A percentile compares a stretch with the other conserved stretches of the same genome.
Evolutionary conservation across 2,797 vertebrate species (phyloP).

Genomic region (Mionectes olivaceus): DNA sequence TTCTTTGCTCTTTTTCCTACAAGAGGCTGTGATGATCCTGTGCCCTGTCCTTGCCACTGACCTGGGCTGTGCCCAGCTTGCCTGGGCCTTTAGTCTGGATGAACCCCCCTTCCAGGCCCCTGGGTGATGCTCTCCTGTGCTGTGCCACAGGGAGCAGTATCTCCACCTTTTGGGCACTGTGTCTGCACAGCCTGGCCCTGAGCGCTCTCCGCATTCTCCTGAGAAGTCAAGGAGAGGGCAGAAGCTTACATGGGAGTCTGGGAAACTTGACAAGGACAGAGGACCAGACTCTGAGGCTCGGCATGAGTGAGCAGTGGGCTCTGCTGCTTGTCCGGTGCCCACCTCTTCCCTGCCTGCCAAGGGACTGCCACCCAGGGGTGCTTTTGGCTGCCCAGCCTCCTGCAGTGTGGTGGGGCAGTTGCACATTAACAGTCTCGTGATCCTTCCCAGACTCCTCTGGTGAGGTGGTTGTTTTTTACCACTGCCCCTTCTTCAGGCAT

Average conservation of each 20-base stretch:
- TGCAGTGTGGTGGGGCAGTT: neutral
- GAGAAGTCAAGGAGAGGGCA: neutral
- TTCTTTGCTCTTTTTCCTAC: neutral
- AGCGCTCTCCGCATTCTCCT: neutral
- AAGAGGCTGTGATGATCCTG: rapidly evolving
- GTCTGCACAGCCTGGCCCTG: neutral
- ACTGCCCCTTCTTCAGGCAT: neutral
- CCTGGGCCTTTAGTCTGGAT: neutral
- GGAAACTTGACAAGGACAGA: neutral
- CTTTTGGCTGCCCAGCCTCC: neutral
- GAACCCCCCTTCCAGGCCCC: neutral
- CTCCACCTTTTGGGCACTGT: neutral
- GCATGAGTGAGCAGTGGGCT: neutral
- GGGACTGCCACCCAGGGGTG: neutral
- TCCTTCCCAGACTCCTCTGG: neutral
- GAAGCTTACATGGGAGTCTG: neutral
- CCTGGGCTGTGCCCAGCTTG: neutral
- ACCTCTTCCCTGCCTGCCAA: neutral
- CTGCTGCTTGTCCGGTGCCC: neutral
- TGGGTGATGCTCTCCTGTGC: neutral
- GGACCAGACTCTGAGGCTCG: neutral
- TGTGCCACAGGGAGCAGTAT: neutral
- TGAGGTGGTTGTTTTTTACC: neutral
- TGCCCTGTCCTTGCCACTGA: neutral
- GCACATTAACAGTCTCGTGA: neutral